These are phyloP conservation scores for Takifugu flavidus DNA, from an alignment of 2,113 vertebrate species.

Conservation along the genomic window DNA sequence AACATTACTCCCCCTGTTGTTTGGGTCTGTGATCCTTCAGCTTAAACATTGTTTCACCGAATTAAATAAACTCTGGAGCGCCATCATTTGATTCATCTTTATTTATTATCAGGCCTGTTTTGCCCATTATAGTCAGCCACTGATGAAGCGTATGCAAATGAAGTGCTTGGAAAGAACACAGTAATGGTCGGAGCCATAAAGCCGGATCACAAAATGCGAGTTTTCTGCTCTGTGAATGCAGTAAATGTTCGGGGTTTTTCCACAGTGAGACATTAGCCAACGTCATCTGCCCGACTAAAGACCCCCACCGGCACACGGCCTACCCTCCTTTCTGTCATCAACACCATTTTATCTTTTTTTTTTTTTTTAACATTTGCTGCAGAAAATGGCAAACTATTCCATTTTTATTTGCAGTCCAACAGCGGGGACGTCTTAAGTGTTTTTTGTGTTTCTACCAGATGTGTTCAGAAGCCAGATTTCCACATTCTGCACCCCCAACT, in stretches of 20 bases:
- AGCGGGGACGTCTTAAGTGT: neutral
- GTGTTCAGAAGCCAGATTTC: neutral
- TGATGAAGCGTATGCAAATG: conserved; percentile 36
- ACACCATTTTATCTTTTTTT: too few species aligned
- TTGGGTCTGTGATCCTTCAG: conserved; percentile 37
- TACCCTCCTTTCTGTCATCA: neutral
- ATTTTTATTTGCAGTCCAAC: neutral
- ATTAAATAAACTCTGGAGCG: conserved; percentile 2
- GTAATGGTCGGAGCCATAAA: conserved; percentile 1
- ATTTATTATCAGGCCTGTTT: conserved; percentile 16
- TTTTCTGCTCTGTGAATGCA: conserved; percentile 7
- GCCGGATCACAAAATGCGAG: neutral
- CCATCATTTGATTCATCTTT: conserved; percentile 17
- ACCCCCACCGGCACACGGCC: neutral
- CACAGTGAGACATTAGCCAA: neutral
- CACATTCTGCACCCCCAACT: neutral
- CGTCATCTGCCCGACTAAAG: neutral
- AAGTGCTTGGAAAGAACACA: conserved; percentile 8
- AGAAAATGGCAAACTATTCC: neutral
- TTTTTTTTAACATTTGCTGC: neutral
- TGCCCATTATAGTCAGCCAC: conserved; percentile 16
- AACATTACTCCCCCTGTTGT: conserved; percentile 28
- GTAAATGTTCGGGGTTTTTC: conserved; percentile 16
- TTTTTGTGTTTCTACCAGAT: neutral
- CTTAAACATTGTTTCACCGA: conserved; percentile 29